phyloP scores from a whole-genome alignment of 2,113 vertebrate genomes.

The Delphinus delphis region DNA sequence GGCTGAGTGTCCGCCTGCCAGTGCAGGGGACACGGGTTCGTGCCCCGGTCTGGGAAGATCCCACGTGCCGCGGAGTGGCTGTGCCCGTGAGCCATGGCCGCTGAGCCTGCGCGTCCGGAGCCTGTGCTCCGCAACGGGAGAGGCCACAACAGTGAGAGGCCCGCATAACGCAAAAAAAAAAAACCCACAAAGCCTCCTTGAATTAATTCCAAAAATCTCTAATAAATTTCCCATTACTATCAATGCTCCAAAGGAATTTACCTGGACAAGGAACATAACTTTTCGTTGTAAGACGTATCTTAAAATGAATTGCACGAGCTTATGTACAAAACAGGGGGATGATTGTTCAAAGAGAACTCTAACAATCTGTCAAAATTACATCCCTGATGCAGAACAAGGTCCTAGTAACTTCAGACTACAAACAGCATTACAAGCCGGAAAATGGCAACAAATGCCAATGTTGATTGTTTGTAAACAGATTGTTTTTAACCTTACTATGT shows the following conservation, averaged over 20 bases:
- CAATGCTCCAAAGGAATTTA: not conserved
- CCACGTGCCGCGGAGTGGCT: no score
- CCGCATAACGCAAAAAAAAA: no score
- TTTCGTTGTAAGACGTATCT: not conserved
- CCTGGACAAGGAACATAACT: not conserved
- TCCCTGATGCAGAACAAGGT: not conserved
- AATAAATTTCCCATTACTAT: not conserved
- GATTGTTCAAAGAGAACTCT: not conserved
- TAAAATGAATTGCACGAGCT: not conserved
- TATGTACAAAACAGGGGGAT: not conserved
- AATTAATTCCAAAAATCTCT: conserved; percentile 42
- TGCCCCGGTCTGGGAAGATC: no score
- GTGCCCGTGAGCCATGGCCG: no score
- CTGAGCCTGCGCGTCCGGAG: no score
- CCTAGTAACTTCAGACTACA: not conserved
- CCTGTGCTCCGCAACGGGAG: no score
- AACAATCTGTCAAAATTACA: not conserved
- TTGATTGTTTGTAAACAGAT: no score
- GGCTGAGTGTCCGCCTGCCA: no score
- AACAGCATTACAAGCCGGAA: not conserved
- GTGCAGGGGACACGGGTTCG: no score
- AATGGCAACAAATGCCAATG: not conserved
- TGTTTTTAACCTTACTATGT: not conserved
- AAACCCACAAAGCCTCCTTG: conserved; percentile 50
- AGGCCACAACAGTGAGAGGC: no score